Evolutionary conservation across 1,140 invertebrate genomes (phyloP).

Genomic region (Bombus vancouverensis): DNA sequence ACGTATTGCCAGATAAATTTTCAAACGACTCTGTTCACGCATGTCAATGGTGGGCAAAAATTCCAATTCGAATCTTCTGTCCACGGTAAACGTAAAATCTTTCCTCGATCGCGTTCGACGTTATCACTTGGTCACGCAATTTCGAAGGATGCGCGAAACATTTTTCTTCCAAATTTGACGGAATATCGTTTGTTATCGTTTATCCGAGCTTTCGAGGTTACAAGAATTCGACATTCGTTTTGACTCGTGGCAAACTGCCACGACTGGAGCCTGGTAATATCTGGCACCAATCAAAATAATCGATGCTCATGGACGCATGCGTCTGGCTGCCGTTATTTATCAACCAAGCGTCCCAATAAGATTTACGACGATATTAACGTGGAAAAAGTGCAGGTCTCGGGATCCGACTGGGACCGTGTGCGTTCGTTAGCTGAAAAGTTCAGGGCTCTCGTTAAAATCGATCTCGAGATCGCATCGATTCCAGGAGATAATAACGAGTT

Average conservation of each 20-base stretch:
- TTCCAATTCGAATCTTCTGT: not conserved
- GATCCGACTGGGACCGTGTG: not conserved
- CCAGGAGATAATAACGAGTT: no score
- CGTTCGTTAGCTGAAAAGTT: not conserved
- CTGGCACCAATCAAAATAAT: constrained; percentile 65
- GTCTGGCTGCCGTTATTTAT: constrained; percentile 55
- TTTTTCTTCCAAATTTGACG: not conserved
- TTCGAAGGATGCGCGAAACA: not conserved
- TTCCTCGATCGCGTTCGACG: no score
- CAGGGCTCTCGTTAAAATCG: not conserved
- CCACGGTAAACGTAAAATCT: not conserved
- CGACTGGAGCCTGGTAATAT: constrained; percentile 53
- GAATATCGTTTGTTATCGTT: constrained; percentile 24
- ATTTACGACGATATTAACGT: constrained; percentile 50
- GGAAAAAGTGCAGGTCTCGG: constrained; percentile 27
- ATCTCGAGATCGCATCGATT: no score
- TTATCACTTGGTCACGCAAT: not conserved
- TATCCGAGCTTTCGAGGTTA: constrained; percentile 38
- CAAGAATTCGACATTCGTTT: constrained; percentile 49
- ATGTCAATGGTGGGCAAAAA: not conserved
- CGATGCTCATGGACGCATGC: constrained; percentile 63
- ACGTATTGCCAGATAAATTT: not conserved
- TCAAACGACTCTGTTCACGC: not conserved
- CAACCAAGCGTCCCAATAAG: constrained; percentile 44
- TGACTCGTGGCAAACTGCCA: constrained; percentile 60